Base-by-base conservation (phyloP, 2,113 vertebrate species). In the Anoura caudifer region DNA sequence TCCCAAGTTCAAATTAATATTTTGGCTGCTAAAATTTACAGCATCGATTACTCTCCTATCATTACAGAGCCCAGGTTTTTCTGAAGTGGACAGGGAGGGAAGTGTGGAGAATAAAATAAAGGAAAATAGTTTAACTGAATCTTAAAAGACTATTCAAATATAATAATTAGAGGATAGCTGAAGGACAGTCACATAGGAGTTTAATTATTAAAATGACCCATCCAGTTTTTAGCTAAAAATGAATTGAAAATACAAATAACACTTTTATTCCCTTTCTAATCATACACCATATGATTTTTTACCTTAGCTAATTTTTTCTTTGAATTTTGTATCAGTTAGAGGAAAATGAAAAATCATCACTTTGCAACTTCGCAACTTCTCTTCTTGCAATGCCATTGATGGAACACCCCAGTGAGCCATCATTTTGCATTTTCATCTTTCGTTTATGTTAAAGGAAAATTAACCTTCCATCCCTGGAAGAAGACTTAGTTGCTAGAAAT, bases 401-500 rank as follows among this genome's bases (percentile, higher is more conserved):
- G 63, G 50, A 38, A 56, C 1, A 3, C 3, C 38, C 63, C 72
- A 13, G 61, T 94, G 95, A 70, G 72, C 95, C 77, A 95, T 75
- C 95, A 90, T 56, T 63, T 97, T 90, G 87, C 83, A 89, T 88
- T 85, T 87, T 95, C 93, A 90, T 89, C 50, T 95, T 97, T 96
- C 94, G 54, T 83, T 92, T 88, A 72, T 52, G 17, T 85, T 97
- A 85, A 87, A 88, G 96, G 95, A 90, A 93, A 97, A 95, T 75
- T 95, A 77, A 81, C 38, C n/a, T 80, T 93, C 82, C 10, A 87
- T 96, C 72, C 65, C 59, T 79, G 2, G 1, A 33, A 92, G 79
- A 65, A 88, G 36, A 5, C 59, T 97, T 94, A 47, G 96, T 98
- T 98, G 96, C 69, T 93, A 96, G 94, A 95, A 96, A 20, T 73